Evolutionary conservation across 2,797 vertebrate species (phyloP), one percentile per base, ranked within the genome.

Genomic region (Botia almorhae): DNA sequence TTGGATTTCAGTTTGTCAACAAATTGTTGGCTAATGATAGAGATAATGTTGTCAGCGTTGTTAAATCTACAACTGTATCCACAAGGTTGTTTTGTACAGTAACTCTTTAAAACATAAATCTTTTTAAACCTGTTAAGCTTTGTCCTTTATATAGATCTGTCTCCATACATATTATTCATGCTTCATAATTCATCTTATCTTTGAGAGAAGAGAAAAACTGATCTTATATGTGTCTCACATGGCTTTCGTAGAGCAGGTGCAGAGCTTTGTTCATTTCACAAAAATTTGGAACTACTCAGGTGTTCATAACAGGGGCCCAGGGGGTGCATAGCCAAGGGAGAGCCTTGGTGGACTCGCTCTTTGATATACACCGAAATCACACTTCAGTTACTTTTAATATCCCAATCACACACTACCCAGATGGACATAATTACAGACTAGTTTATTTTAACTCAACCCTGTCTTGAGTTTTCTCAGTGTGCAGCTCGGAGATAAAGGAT

Each of bases 401-500:
- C 89, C 89, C 90, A 91, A 93, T 93, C 90, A 87, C 86, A 48
- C 80, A 85, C 83, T 87, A 89, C 91, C 91, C 91, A 93, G 93
- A 93, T 93, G 92, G 91, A 89, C 68, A 56, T 87, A 84, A 90
- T 93, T 93, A 94, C 93, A 93, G 90, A 91, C 90, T 93, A 88
- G 12, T 83, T 93, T 90, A 92, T 92, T 92, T 91, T 90, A 92
- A 92, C 76, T 81, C 85, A 90, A 90, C 86, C 88, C 77, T 82
- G 81, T 82, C 88, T 85, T 84, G 83, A 86, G 85, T 78, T 74
- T 88, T 90, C 85, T 86, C 87, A 85, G 90, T 82, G 74, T 94
- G 93, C 64, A 85, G 90, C 89, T 83, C 76, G 23, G 87, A 93
- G 94, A 95, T 95, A 95, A 95, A 94, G 92, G 90, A 91, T 93